Conservation (phyloP, 2,797 vertebrate genomes). For the Malurus splendens region DNA sequence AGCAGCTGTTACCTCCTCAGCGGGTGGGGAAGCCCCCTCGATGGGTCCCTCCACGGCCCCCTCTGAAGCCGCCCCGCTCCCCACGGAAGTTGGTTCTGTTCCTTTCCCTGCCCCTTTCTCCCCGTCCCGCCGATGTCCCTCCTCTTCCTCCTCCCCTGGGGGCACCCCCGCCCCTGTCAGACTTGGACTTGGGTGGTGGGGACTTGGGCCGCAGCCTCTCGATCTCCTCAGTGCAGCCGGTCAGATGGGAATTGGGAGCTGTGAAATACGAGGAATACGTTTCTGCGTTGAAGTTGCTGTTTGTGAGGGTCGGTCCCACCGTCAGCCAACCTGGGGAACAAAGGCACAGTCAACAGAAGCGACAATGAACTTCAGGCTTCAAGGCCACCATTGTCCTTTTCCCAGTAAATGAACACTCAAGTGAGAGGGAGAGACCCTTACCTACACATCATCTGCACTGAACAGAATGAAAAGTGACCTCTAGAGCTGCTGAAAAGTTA, state of each 20-base stretch:
- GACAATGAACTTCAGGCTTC: neutral
- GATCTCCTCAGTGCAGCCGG: slow-evolving; percentile 94
- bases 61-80: slow-evolving; percentile 89
- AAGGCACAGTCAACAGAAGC: neutral
- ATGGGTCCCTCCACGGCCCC: slow-evolving; percentile 86
- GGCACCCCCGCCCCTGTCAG: slow-evolving; percentile 87
- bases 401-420: neutral
- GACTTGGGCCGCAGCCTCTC: slow-evolving; percentile 95
- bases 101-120: slow-evolving; percentile 89
- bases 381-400: neutral
- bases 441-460: rapidly evolving
- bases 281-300: slow-evolving; percentile 97
- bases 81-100: slow-evolving; percentile 92
- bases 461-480: neutral
- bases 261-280: slow-evolving; percentile 85
- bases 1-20: slow-evolving; percentile 46
- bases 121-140: slow-evolving; percentile 83
- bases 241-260: slow-evolving; percentile 82
- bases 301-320: slow-evolving; percentile 93
- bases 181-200: slow-evolving; percentile 86
- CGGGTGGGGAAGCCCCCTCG: slow-evolving; percentile 88
- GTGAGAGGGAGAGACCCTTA: neutral
- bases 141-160: slow-evolving; percentile 86
- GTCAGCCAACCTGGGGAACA: slow-evolving; percentile 89
- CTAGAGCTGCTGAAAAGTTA: neutral